A percentile compares a stretch with the other conserved stretches of the same genome.
Evolutionary conservation across 2,113 vertebrate genomes (phyloP).

Genomic region (Myotis yumanensis): DNA sequence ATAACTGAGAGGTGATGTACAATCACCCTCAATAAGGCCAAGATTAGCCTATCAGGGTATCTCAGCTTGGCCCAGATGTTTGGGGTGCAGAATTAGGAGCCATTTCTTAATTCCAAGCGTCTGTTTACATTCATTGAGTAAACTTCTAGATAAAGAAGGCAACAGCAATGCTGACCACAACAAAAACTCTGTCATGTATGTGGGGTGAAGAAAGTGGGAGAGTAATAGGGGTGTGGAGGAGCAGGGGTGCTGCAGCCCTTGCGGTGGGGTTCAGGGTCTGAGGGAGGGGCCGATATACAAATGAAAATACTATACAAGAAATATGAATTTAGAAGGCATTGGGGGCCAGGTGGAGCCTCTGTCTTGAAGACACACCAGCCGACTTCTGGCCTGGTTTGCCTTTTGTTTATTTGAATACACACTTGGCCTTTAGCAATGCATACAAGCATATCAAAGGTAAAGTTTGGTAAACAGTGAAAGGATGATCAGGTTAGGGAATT

Average conservation of each 20-base stretch:
- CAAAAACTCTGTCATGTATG: neutral
- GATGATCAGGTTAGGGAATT: no score
- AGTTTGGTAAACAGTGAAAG: no score
- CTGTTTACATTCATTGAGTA: neutral
- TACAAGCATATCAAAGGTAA: no score
- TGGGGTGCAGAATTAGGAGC: neutral
- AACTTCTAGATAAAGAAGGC: neutral
- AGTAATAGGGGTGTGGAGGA: neutral
- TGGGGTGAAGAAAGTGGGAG: neutral
- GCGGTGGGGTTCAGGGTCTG: no score
- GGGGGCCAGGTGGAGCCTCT: no score
- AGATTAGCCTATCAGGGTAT: neutral
- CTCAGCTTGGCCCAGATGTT: neutral
- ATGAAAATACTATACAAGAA: no score
- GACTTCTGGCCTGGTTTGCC: no score
- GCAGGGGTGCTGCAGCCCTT: neutral
- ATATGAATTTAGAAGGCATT: no score
- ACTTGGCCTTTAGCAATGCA: no score
- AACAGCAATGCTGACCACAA: neutral
- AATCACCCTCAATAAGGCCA: neutral
- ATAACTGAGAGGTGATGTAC: neutral
- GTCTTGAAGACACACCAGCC: no score
- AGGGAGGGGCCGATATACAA: no score
- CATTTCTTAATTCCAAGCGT: neutral
- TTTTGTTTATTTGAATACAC: no score